These are phyloP conservation scores for Clepsis dumicolana DNA, from an alignment of 2,888 invertebrate genomes.

Conservation along the genomic window DNA sequence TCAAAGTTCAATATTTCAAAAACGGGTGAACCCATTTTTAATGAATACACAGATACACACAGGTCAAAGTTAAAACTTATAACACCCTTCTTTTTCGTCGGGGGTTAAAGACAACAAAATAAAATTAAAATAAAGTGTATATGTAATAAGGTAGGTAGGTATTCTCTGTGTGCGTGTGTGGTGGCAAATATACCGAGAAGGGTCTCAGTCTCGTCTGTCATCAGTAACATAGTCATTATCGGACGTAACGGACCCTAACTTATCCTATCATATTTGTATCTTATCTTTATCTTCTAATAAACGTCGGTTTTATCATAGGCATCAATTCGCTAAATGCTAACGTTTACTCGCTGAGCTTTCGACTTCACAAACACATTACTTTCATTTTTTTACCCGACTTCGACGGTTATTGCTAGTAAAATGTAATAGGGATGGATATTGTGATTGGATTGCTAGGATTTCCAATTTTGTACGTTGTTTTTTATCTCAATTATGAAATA, in stretches of 20 bases:
- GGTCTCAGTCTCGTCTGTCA: neutral
- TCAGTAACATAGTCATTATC: slow-evolving; percentile 6
- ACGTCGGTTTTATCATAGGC: slow-evolving; percentile 6
- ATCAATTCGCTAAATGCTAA: slow-evolving; percentile 17
- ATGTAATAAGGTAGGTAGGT: too few relatives aligned
- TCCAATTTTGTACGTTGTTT: neutral
- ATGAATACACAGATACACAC: too few relatives aligned
- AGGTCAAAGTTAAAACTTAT: too few relatives aligned
- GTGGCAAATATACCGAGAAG: too few relatives aligned
- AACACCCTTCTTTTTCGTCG: too few relatives aligned
- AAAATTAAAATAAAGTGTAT: too few relatives aligned
- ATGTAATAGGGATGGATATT: neutral
- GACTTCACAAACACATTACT: slow-evolving; percentile 46
- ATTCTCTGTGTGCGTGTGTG: too few relatives aligned
- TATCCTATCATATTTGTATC: neutral
- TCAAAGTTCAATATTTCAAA: too few relatives aligned
- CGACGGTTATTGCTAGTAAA: neutral
- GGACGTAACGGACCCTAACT: slow-evolving; percentile 8
- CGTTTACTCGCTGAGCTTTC: slow-evolving; percentile 18
- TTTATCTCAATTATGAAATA: too few relatives aligned
- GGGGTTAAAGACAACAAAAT: too few relatives aligned
- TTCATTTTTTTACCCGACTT: slow-evolving; percentile 18
- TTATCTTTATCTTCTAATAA: slow-evolving; percentile 20
- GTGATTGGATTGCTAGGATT: neutral
- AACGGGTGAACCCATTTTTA: too few relatives aligned